These are phyloP conservation scores for Peromyscus leucopus DNA, from an alignment of 2,113 vertebrate species.

Conservation along the genomic window DNA sequence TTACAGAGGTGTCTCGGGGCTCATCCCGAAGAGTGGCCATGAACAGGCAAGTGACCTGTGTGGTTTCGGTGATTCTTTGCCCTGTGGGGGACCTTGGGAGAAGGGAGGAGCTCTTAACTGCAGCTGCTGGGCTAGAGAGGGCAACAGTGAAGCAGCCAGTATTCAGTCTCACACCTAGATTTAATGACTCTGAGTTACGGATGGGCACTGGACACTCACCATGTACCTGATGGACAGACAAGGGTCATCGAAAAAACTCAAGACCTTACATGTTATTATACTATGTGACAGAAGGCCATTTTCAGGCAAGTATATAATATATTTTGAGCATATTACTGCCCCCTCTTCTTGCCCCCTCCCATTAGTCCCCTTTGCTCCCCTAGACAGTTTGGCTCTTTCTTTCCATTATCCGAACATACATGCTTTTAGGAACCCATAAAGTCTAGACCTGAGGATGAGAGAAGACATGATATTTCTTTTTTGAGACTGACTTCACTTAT, in stretches of 20 bases:
- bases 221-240: background rate
- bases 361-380: background rate
- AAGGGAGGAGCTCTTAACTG: background rate
- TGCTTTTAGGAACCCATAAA: background rate
- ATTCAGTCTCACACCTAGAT: background rate
- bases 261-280: background rate
- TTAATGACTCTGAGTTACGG: background rate
- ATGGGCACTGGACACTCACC: background rate
- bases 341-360: background rate
- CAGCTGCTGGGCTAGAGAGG: background rate
- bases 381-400: background rate
- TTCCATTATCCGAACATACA: background rate
- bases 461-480: background rate
- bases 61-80: background rate
- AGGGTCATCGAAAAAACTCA: background rate
- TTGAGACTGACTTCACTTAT: background rate
- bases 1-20: background rate
- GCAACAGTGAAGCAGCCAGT: rapidly evolving
- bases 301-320: background rate
- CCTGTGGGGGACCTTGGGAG: background rate
- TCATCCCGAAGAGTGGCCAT: background rate
- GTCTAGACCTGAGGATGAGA: background rate
- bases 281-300: background rate
- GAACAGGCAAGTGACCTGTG: no score
- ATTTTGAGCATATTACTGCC: background rate